These are phyloP conservation scores for Hyperopisus bebe DNA, from an alignment of 2,113 vertebrate species.

Conservation along the genomic window DNA sequence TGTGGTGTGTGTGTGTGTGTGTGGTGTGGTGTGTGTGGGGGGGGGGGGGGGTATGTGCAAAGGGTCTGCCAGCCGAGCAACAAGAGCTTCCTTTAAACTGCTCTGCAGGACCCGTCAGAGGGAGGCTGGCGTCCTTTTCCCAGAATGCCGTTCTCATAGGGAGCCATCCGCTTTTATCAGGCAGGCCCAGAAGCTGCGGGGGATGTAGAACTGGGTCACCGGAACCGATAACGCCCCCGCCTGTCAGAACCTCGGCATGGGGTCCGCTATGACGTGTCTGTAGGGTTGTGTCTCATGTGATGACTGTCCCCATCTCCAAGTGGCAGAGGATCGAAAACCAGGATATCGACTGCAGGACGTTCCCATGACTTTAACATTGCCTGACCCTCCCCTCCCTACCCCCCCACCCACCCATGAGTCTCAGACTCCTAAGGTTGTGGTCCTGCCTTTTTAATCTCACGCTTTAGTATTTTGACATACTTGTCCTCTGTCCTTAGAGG, in stretches of 20 bases:
- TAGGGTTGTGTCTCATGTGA: not conserved
- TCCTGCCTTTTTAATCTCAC: slow-evolving; percentile 7
- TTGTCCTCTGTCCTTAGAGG: not conserved
- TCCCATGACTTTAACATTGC: not conserved
- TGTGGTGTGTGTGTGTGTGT: not conserved
- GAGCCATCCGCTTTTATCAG: slow-evolving; percentile 3
- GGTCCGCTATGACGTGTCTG: not conserved
- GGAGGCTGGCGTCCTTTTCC: not conserved
- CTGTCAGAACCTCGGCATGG: not conserved
- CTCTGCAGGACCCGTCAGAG: not conserved
- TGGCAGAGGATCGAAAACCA: not conserved
- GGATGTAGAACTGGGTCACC: slow-evolving; percentile 7
- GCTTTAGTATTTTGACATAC: not conserved
- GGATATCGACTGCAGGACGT: not conserved
- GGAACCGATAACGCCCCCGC: not conserved
- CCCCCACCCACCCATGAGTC: not conserved
- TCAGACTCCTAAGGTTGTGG: not conserved
- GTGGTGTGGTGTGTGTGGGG: not conserved
- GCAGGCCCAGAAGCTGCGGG: slow-evolving; percentile 1
- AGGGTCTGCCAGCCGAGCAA: not conserved
- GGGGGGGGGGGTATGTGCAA: not conserved
- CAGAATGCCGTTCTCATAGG: not conserved
- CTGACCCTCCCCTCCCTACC: not conserved
- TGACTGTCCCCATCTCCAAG: not conserved
- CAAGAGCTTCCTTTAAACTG: slow-evolving; percentile 19